Evolutionary conservation across 2,888 invertebrate species (phyloP).

Genomic region (Torymus auratus): DNA sequence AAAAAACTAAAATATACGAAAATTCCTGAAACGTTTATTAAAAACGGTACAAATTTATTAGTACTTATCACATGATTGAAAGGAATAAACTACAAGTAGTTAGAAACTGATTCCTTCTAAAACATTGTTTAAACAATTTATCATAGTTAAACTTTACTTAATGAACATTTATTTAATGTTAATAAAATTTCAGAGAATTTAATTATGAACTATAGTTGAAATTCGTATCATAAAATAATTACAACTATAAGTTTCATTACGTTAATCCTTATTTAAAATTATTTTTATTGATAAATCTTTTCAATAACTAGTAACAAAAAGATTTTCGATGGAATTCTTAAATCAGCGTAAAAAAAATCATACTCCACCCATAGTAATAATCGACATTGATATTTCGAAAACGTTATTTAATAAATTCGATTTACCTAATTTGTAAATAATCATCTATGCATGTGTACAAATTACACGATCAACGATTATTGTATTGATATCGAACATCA

Average conservation of each 20-base stretch:
- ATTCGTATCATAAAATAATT: background rate
- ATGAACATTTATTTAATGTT: conserved; percentile 18
- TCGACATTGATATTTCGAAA: conserved; percentile 6
- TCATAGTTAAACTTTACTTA: conserved; percentile 23
- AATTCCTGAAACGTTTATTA: no score
- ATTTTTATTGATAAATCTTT: conserved; percentile 12
- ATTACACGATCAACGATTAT: conserved; percentile 47
- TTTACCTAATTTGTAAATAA: conserved; percentile 57
- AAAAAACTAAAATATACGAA: no score
- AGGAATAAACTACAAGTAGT: no score
- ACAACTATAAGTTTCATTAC: no score
- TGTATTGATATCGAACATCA: conserved; percentile 44
- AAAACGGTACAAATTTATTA: no score
- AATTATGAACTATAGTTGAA: conserved; percentile 30
- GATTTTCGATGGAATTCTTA: conserved; percentile 41
- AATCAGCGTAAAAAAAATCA: conserved; percentile 19
- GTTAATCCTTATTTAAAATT: conserved; percentile 8
- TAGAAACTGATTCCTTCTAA: no score
- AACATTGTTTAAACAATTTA: conserved; percentile 1
- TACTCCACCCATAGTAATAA: conserved; percentile 28
- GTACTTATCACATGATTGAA: no score
- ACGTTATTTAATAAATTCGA: conserved; percentile 47
- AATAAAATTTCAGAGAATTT: conserved; percentile 1
- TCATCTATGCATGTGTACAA: conserved; percentile 45
- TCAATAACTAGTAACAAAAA: conserved; percentile 9